These are phyloP conservation scores for Lepidurus apus DNA, from an alignment of 1,140 invertebrate species.

Conservation along the genomic window DNA sequence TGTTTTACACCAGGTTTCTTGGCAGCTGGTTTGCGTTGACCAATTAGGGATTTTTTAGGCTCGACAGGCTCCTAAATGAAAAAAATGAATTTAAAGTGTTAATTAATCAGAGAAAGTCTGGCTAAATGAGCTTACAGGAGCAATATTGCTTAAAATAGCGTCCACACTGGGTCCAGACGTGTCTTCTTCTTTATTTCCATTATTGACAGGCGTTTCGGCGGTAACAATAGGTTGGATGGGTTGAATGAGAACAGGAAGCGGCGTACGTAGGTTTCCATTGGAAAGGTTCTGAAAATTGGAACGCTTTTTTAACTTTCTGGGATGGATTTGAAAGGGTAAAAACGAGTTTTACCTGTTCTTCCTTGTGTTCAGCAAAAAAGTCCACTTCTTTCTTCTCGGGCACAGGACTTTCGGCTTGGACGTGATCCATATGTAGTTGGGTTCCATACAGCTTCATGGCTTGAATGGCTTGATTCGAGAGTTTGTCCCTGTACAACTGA, in stretches of 20 bases:
- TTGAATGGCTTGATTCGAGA: constrained; percentile 68
- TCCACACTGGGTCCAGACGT: constrained; percentile 50
- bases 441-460: constrained; percentile 83
- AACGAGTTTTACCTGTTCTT: background rate
- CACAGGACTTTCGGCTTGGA: constrained; percentile 38
- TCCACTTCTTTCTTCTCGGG: constrained; percentile 61
- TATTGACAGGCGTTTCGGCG: background rate
- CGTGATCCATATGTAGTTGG: constrained; percentile 58
- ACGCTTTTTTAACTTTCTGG: no score
- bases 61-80: constrained; percentile 40
- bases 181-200: constrained; percentile 38
- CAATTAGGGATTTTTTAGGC: constrained; percentile 65
- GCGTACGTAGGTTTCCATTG: background rate
- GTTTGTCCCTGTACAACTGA: constrained; percentile 82
- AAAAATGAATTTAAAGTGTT: background rate
- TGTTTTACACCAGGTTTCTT: constrained; percentile 55
- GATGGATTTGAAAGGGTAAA: background rate
- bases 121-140: background rate
- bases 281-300: background rate
- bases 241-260: constrained; percentile 23
- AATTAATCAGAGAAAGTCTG: background rate
- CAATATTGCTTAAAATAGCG: constrained; percentile 41
- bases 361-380: constrained; percentile 64
- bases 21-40: constrained; percentile 52
- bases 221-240: background rate